These are phyloP conservation scores for Apodemus sylvaticus DNA, from an alignment of 2,113 vertebrate genomes.

Conservation along the genomic window DNA sequence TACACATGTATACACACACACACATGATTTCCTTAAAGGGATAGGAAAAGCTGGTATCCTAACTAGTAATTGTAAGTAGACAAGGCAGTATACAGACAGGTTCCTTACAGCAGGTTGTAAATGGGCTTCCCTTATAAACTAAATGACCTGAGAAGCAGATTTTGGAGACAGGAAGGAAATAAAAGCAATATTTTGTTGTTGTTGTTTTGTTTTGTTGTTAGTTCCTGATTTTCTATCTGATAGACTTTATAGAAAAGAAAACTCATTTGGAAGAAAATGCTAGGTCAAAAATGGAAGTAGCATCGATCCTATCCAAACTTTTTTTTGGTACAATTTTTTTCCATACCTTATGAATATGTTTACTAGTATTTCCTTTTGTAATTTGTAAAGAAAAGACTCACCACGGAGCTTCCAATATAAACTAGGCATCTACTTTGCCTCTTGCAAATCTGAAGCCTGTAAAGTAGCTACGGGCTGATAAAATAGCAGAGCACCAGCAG, in stretches of 20 bases:
- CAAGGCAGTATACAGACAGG: background rate
- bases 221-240: constrained; percentile 62
- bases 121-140: constrained; percentile 55
- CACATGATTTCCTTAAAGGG: background rate
- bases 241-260: background rate
- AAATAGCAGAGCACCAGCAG: background rate
- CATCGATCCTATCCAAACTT: background rate
- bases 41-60: background rate
- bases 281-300: background rate
- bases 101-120: constrained; percentile 14
- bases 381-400: background rate
- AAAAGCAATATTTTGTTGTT: constrained; percentile 13
- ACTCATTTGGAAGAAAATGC: constrained; percentile 31
- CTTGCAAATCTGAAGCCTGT: background rate
- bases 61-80: background rate
- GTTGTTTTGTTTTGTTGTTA: background rate
- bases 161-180: constrained; percentile 17
- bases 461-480: background rate
- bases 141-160: constrained; percentile 50
- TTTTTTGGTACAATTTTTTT: constrained; percentile 3
- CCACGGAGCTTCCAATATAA: background rate
- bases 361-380: background rate
- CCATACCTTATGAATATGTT: background rate
- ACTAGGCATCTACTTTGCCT: background rate
- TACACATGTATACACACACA: background rate